Evolutionary conservation across 2,797 vertebrate genomes (phyloP).

Genomic region (Hydrocynus forskahlii): DNA sequence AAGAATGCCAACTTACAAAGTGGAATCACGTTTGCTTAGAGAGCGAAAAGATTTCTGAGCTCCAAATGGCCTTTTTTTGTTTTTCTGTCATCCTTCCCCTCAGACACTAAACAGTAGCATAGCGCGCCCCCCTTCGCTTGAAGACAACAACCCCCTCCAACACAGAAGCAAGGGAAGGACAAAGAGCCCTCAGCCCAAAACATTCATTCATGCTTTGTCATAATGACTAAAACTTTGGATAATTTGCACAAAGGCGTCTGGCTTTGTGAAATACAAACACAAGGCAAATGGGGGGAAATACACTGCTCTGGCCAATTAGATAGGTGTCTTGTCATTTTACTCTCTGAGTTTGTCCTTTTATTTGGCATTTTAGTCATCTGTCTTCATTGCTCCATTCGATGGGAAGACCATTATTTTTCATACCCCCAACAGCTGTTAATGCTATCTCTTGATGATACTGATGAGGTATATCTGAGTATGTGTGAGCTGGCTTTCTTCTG

Average conservation of each 20-base stretch:
- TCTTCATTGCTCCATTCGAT: constrained; percentile 13
- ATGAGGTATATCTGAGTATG: constrained; percentile 11
- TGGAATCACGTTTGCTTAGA: constrained; percentile 47
- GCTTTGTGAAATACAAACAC: not conserved
- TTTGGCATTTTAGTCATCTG: not conserved
- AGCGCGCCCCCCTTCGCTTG: not conserved
- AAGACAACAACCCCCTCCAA: not conserved
- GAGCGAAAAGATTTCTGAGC: constrained; percentile 32
- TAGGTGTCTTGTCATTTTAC: not conserved
- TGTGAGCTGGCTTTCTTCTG: constrained; percentile 28
- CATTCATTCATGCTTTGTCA: not conserved
- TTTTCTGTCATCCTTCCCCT: not conserved
- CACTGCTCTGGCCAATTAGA: not conserved
- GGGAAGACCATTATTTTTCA: constrained; percentile 12
- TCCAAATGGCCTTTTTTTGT: constrained; percentile 20
- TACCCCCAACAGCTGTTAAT: constrained; percentile 29
- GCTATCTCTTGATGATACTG: constrained; percentile 31
- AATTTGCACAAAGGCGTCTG: not conserved
- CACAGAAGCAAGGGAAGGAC: not conserved
- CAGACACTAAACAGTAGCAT: not conserved
- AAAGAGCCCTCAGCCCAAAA: not conserved
- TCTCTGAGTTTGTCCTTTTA: not conserved
- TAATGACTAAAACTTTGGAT: not conserved
- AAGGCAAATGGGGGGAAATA: not conserved
- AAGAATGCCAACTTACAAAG: constrained; percentile 44